Evolutionary conservation across 2,888 invertebrate species (phyloP).

Genomic region (Anarsia innoxiella): DNA sequence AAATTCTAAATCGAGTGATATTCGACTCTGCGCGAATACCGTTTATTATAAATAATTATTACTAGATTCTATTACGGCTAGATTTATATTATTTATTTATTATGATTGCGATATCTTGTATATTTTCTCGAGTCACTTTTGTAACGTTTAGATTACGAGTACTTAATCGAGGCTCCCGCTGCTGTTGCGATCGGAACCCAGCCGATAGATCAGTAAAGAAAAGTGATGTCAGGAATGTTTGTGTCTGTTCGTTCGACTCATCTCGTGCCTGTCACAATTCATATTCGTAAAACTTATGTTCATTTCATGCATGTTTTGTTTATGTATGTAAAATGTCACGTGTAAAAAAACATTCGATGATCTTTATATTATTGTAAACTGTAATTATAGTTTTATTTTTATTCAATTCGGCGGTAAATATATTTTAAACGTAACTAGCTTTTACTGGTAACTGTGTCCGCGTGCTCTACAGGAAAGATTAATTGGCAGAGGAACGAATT

Average conservation of each 20-base stretch:
- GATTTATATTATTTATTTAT: conserved; percentile 54
- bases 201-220: conserved; percentile 33
- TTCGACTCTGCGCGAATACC: conserved; percentile 53
- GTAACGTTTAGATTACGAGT: neutral
- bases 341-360: conserved; percentile 38
- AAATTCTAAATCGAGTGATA: conserved; percentile 55
- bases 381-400: conserved; percentile 41
- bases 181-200: neutral
- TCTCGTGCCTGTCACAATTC: too few relatives aligned
- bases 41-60: conserved; percentile 31
- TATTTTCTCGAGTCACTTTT: neutral
- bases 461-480: too few relatives aligned
- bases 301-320: conserved; percentile 30
- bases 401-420: conserved; percentile 37
- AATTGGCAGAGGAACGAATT: too few relatives aligned
- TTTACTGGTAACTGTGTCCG: too few relatives aligned
- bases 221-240: conserved; percentile 25
- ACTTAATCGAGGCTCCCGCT: conserved; percentile 21
- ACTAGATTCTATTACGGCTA: conserved; percentile 47
- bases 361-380: conserved; percentile 36
- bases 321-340: conserved; percentile 37
- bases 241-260: too few relatives aligned
- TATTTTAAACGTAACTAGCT: too few relatives aligned
- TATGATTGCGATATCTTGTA: conserved; percentile 26
- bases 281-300: too few relatives aligned